Percentiles rank a stretch among this genome's conserved stretches.
Conservation (phyloP, 2,113 vertebrate species). For the Micronisus gabar region DNA sequence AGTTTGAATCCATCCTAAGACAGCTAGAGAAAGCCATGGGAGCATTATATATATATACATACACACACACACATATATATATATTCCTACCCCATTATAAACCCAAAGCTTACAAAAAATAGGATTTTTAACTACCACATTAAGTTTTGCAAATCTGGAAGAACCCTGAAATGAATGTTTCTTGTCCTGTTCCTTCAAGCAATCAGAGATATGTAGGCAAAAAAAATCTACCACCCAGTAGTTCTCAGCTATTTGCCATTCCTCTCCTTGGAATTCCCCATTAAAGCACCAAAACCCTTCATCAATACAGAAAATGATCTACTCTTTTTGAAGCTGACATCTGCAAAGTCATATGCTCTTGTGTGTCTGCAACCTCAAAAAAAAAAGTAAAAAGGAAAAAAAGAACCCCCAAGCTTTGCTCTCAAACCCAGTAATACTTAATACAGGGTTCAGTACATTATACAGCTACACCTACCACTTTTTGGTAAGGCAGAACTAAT, state of each 20-base stretch:
- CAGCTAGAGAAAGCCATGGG: background rate
- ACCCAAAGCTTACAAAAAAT: background rate
- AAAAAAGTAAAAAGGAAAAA: background rate
- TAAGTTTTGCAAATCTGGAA: background rate
- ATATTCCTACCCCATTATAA: background rate
- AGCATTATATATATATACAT: background rate
- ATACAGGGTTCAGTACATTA: background rate
- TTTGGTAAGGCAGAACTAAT: background rate
- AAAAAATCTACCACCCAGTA: background rate
- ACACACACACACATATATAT: background rate
- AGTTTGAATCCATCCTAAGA: background rate
- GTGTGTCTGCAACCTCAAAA: background rate
- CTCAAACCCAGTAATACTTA: background rate
- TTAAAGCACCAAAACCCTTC: background rate
- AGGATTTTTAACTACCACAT: background rate
- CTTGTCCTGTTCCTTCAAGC: background rate
- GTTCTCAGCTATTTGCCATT: background rate
- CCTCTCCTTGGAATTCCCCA: background rate
- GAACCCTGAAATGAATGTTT: background rate
- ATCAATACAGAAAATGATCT: rapidly evolving
- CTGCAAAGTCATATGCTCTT: rapidly evolving
- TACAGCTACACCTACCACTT: background rate
- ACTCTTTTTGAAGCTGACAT: background rate
- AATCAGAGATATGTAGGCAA: background rate
- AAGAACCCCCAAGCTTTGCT: background rate